Conservation (phyloP, 2,888 invertebrate species). For the Linnaemya vulpina region DNA sequence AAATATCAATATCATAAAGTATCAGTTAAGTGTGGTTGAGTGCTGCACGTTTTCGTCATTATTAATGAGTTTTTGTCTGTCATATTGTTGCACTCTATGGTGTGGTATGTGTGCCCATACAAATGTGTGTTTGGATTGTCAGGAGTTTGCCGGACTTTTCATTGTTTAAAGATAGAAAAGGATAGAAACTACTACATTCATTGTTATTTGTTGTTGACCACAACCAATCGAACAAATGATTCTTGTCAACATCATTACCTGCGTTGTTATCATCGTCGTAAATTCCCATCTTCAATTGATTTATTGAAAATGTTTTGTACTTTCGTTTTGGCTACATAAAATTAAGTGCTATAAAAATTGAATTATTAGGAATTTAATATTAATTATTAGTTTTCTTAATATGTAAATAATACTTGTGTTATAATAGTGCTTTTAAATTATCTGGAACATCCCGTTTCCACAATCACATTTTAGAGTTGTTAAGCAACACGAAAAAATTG, state of each 20-base stretch:
- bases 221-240: constrained; percentile 60
- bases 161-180: not conserved
- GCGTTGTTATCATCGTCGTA: not conserved
- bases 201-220: constrained; percentile 62
- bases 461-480: too few relatives aligned
- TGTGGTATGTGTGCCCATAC: not conserved
- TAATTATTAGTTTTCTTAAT: not conserved
- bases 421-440: too few relatives aligned
- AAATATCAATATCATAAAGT: constrained; percentile 56
- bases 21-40: constrained; percentile 49
- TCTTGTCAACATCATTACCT: constrained; percentile 8
- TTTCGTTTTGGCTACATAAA: not conserved
- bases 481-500: too few relatives aligned
- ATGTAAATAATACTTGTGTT: not conserved
- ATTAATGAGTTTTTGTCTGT: constrained; percentile 2
- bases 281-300: not conserved
- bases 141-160: constrained; percentile 28
- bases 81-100: not conserved
- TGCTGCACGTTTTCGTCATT: constrained; percentile 57
- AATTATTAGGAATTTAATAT: not conserved
- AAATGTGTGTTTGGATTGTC: not conserved
- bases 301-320: not conserved
- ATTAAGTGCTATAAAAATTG: not conserved
- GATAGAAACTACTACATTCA: constrained; percentile 48
- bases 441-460: too few relatives aligned